Evolutionary conservation across 1,140 invertebrate species (phyloP), one percentile per base, ranked within the genome.

Genomic region (Trichonephila clavata): DNA sequence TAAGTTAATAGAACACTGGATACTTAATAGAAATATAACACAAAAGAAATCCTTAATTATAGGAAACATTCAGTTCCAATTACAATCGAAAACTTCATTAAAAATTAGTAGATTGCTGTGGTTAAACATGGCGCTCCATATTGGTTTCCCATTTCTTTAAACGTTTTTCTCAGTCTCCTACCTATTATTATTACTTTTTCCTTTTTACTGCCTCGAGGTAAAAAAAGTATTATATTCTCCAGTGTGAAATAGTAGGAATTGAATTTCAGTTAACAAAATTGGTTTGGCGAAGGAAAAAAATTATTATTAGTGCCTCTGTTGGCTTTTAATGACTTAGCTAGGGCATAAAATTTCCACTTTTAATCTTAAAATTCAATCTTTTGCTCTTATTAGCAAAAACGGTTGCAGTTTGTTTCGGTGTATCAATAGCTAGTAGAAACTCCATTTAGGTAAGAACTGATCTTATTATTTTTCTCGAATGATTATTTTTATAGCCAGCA

Each of bases 251-350:
- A 77, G 27, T 39, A 39, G 71, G 27, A 16, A 77, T 77, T 27
- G 71, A 77, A 77, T 77, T 77, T 77, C 71, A 77, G 71, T 77
- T 77, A 77, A 39, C 71, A 77, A 77, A 77, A 77, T 77, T 77
- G 71, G 71, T 77, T 77, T 77, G 27, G 61, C 21, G 21, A 27
- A 77, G n/a, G 10, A 27, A 77, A 77, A 77, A 77, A 77, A 77
- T 32, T 77, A 27, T 77, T 77, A 18, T 39, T 32, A 77, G 24
- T 27, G 71, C 16, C 27, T 27, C 16, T 18, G 71, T 7, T 77
- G 32, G 71, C 71, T 77, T 77, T 77, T 77, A 77, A 77, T 77
- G 71, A 77, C 27, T 77, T 77, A 77, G 71, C 27, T 14, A 39
- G 71, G 71, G 71, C 71, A 77, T 77, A 77, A 77, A 77, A 77